phyloP scores from a whole-genome alignment of 2,888 invertebrate genomes.

The Didymodactylos carnosus region DNA sequence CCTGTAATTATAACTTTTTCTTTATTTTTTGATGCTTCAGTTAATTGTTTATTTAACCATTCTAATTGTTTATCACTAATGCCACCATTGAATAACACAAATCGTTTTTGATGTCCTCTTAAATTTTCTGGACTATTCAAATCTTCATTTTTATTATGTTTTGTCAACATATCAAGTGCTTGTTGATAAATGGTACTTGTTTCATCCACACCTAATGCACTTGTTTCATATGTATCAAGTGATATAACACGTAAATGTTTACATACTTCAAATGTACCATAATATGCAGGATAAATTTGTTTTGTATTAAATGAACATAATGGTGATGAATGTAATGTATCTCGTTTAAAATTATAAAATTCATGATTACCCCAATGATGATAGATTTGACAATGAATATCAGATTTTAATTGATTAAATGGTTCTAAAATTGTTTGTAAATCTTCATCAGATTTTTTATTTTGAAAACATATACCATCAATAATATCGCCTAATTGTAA shows the following conservation, averaged over 20 bases:
- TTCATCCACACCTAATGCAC: constrained; percentile 24
- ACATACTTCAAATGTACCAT: constrained; percentile 17
- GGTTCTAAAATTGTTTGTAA: background rate
- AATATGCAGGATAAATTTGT: background rate
- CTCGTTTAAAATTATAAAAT: constrained; percentile 29
- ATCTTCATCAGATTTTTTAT: constrained; percentile 17
- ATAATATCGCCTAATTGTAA: constrained; percentile 34
- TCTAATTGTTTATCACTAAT: constrained; percentile 25
- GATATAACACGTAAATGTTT: constrained; percentile 23
- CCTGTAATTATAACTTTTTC: constrained; percentile 31
- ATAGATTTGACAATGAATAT: constrained; percentile 18
- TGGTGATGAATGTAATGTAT: constrained; percentile 17
- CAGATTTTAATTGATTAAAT: constrained; percentile 18
- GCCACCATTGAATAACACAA: constrained; percentile 32
- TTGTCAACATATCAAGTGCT: constrained; percentile 20
- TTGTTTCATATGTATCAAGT: constrained; percentile 32
- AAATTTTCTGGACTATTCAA: constrained; percentile 23
- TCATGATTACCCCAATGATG: constrained; percentile 35
- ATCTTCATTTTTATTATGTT: constrained; percentile 25
- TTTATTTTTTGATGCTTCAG: constrained; percentile 20
- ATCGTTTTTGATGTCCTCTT: constrained; percentile 21
- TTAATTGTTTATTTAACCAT: constrained; percentile 27
- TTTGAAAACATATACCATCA: constrained; percentile 26
- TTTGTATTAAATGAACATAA: background rate
- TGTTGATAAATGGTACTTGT: constrained; percentile 19